Percentiles rank a stretch among this genome's conserved stretches.
phyloP scores from a whole-genome alignment of 2,113 vertebrate species.

The Ellobius talpinus region DNA sequence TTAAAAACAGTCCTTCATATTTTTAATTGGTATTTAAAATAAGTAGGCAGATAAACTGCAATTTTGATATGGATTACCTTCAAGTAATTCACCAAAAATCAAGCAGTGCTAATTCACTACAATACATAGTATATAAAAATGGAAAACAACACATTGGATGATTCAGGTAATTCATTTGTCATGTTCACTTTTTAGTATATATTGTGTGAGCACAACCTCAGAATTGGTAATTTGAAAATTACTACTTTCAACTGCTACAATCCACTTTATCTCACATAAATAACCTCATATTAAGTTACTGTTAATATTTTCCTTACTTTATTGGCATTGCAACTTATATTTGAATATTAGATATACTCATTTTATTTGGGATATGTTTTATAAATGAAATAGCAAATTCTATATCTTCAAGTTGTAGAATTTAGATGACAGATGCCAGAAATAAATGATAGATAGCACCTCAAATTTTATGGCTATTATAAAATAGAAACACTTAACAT shows the following conservation, averaged over 20 bases:
- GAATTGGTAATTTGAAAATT: neutral
- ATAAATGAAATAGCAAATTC: neutral
- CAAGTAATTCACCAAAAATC: neutral
- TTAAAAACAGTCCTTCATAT: constrained; percentile 35
- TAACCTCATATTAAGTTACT: neutral
- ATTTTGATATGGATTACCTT: neutral
- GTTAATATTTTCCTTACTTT: neutral
- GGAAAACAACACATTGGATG: neutral
- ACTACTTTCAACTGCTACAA: neutral
- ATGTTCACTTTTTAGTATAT: neutral
- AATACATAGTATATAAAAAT: neutral
- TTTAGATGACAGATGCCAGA: neutral
- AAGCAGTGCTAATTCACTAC: neutral
- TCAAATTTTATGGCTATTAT: neutral
- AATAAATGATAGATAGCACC: neutral
- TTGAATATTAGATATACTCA: neutral
- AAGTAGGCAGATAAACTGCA: constrained; percentile 18
- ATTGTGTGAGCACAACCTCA: neutral
- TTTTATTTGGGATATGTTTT: neutral
- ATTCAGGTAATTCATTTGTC: neutral
- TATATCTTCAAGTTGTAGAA: neutral
- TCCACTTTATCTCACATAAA: neutral
- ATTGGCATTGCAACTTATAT: neutral
- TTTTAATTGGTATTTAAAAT: constrained; percentile 62
- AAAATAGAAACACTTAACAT: neutral